Evolutionary conservation across 2,888 invertebrate species (phyloP), one percentile per base, ranked within the genome.

Genomic region (Mycalesis mineus): DNA sequence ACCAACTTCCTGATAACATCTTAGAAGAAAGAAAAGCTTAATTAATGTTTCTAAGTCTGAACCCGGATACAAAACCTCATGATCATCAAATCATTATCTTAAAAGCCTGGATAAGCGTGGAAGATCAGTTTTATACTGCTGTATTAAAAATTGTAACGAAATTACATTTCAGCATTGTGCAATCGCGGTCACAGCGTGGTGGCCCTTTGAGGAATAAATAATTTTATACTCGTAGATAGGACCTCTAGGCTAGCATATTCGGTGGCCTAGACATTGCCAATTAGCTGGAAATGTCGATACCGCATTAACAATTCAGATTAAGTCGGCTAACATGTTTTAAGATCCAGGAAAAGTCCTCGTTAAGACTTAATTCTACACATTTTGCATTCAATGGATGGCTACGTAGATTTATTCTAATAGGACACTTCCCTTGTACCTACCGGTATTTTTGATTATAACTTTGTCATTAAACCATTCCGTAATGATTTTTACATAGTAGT

Each of bases 221-320:
- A 70, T 70, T 64, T 64, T 58, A 63, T 22, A 22, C 22, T 22
- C 22, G 22, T 50, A 68, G 73, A 72, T 76, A 70, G 68, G 68
- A 66, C 61, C 62, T 62, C 57, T 65, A 58, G 66, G 65, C 45
- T 57, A 22, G 45, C 40, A 39, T 51, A 47, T 57, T 52, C 55
- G 65, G 75, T 74, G 56, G 73, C 69, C 60, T 65, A 71, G 71
- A 70, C 70, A 72, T 73, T 77, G 81, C 82, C 84, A 87, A 87
- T 86, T 86, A 87, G 78, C 69, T 67, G 64, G 65, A 65, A 75
- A 79, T 78, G 71, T 69, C 60, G 68, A 75, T 51, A 81, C 81
- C 67, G 74, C 73, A 87, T 85, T 84, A 81, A 80, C 83, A 78
- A 82, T 82, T 82, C 77, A 82, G 81, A 87, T 86, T 81, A 78